Evolutionary conservation across 2,888 invertebrate species (phyloP).

Genomic region (Drosophila heteroneura): DNA sequence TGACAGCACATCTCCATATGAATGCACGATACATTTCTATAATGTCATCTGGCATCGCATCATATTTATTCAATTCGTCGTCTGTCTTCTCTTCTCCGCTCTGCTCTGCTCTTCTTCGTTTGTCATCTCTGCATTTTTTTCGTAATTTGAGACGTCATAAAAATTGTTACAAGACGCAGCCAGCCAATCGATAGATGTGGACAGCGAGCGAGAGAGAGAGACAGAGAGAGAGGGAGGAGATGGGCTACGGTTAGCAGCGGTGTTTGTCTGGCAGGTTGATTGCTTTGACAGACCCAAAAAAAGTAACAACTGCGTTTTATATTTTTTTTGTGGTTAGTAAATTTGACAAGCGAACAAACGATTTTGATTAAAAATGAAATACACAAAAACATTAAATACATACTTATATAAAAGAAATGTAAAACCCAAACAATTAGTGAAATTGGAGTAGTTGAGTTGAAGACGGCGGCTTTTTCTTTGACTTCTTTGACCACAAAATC

Average conservation of each 20-base stretch:
- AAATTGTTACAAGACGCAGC: constrained; percentile 64
- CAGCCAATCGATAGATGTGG: constrained; percentile 35
- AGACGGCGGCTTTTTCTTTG: background rate
- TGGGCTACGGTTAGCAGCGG: background rate
- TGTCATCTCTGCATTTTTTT: constrained; percentile 16
- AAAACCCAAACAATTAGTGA: constrained; percentile 47
- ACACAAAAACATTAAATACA: background rate
- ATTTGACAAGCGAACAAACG: constrained; percentile 32
- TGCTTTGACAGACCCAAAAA: constrained; percentile 26
- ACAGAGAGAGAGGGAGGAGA: background rate
- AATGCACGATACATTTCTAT: constrained; percentile 48
- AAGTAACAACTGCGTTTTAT: background rate
- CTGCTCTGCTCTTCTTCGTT: background rate
- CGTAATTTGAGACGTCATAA: constrained; percentile 77
- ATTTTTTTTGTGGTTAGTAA: constrained; percentile 11
- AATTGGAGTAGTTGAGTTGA: constrained; percentile 39
- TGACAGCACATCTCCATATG: constrained; percentile 49
- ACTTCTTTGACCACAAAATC: constrained; percentile 4
- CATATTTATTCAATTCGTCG: constrained; percentile 30
- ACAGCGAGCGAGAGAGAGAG: background rate
- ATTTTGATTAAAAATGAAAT: constrained; percentile 21
- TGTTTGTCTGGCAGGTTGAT: constrained; percentile 47
- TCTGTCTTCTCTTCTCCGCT: background rate
- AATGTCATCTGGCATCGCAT: constrained; percentile 56
- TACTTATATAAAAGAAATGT: background rate